Evolutionary conservation across 2,113 vertebrate species (phyloP), one percentile per base, ranked within the genome.

Genomic region (Odocoileus virginianus): DNA sequence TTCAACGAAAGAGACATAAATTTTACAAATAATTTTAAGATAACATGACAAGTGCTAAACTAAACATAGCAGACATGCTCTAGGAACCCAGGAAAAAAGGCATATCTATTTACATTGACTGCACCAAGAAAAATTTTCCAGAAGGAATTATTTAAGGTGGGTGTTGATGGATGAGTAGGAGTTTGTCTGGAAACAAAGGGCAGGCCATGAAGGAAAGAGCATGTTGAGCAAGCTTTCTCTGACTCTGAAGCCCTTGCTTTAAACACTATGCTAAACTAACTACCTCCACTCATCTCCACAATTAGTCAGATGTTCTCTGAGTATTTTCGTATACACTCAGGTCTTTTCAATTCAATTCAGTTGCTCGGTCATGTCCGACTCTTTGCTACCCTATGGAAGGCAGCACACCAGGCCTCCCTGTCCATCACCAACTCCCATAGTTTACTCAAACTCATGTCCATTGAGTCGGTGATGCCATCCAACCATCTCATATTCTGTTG

Each of bases 111-210:
- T 79, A 83, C 54, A 85, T 83, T 52, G 67, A 90, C 78, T 54
- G 12, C 64, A 94, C 6, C 96, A 92, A 76, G 25, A n/a, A 83
- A 30, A 71, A 45, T 45, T 87, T 64, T 40, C 89, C 87, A 87
- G 45, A 98, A 92, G 74, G 64, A 74, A 67, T 71, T 87, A 30
- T 58, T 87, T 87, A 87, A 97, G 67, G 83, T 96, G 92, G 40
- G 71, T 87, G 61, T 95, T 91, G 92, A 79, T 91, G 93, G 71
- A 91, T 89, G 27, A 71, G 89, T 91, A 93, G 97, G 93, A 94
- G 60, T 96, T 95, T 83, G 25, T 97, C 87, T 95, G 54, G 76
- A 97, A 97, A 85, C 71, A 82, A 87, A 97, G 45, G 43, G 83
- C 27, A 55, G 54, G 33, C 90, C 78, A 7, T 36, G 58, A 92